Evolutionary conservation across 92 coral and sea anemone genomes (phyloP), one percentile per base, ranked within the genome.

Genomic region (Blastomussa wellsi): DNA sequence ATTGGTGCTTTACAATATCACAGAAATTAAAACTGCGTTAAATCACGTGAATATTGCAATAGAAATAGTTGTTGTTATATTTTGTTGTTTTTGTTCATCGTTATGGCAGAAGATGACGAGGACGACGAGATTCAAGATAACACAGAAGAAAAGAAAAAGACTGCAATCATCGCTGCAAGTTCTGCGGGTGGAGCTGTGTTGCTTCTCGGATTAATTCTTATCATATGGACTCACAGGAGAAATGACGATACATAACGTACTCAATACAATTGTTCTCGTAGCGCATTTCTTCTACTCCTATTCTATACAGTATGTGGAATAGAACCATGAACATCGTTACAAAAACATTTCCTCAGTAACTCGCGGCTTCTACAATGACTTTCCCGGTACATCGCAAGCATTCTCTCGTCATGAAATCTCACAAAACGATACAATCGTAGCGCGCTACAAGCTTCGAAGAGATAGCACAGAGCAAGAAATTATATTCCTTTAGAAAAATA

Each of bases 191-290:
- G 78, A 55, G 78, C 78, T 11, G 52, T 53, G 37, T 44, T 82
- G n/a, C 15, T 82, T 32, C n/a, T 71, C 9, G 86, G 86, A 51
- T 3, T 82, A 16, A 10, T 39, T 53, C 68, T 82, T 52, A 41
- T 82, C 12, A 71, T 72, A 71, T 82, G 52, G 31, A 82, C 36
- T 82, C 86, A 82, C 78, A 71, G 69, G 38, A 82, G 22, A 82
- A 55, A 53, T 24, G 53, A 39, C 59, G 36, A 71, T 26, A 70
- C 78, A 69, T 81, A 71, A 82, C 44, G 6, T 70, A 38, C 29
- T n/a, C 36, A 7, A 29, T 65, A 29, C 35, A 65, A 29, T 8
- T 44, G 49, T 44, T 44, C 49, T 44, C 49, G 11, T 39, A 39
- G 12, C 49, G 49, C 11, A 8, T 0, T 44, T 3, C 12, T 44